Evolutionary conservation across 1,140 invertebrate genomes (phyloP).

Genomic region (Diprion similis): DNA sequence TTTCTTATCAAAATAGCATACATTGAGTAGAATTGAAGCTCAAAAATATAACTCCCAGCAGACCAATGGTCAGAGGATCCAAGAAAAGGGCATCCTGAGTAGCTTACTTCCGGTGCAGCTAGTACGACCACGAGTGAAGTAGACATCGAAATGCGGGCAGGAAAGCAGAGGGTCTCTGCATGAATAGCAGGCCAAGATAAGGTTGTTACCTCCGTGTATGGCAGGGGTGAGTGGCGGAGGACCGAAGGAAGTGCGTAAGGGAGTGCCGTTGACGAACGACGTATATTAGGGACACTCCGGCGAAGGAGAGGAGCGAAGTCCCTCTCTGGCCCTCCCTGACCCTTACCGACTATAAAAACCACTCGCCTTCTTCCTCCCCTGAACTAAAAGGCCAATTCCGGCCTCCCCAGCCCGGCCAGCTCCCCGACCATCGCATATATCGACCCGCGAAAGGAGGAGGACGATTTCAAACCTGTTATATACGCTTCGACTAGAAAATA

Average conservation of each 20-base stretch:
- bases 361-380: slow-evolving; percentile 59
- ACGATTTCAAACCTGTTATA: slow-evolving; percentile 33
- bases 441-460: slow-evolving; percentile 38
- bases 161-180: neutral
- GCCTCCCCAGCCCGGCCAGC: neutral
- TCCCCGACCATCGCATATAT: slow-evolving; percentile 40
- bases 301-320: slow-evolving; percentile 57
- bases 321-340: slow-evolving; percentile 52
- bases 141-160: neutral
- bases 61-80: no score
- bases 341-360: slow-evolving; percentile 61
- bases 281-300: slow-evolving; percentile 63
- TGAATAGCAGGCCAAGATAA: neutral
- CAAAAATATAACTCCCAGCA: no score
- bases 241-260: slow-evolving; percentile 25
- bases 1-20: no score
- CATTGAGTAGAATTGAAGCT: no score
- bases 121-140: no score
- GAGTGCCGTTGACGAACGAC: slow-evolving; percentile 60
- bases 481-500: slow-evolving; percentile 11
- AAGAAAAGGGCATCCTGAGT: neutral
- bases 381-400: slow-evolving; percentile 59
- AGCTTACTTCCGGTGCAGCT: neutral
- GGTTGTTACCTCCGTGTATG: slow-evolving; percentile 27
- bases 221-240: slow-evolving; percentile 17